Evolutionary conservation across 1,140 invertebrate genomes (phyloP).

Genomic region (Anoplophora glabripennis): DNA sequence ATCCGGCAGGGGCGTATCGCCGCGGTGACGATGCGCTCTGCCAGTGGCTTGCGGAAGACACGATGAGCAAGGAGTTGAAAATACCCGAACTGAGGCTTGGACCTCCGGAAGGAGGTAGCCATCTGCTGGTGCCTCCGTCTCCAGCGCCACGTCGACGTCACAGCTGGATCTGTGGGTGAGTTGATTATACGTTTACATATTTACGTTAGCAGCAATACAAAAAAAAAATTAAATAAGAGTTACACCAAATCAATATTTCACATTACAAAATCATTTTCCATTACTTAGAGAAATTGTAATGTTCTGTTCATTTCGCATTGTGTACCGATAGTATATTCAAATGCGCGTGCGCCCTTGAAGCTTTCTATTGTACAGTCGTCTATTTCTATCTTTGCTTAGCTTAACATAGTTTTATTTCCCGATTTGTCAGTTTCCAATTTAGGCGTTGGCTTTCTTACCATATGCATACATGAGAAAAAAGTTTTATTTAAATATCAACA

Average conservation of each 20-base stretch:
- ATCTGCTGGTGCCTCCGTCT: slow-evolving; percentile 44
- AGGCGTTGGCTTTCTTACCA: too few species aligned
- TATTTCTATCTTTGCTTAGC: too few species aligned
- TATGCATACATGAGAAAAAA: too few species aligned
- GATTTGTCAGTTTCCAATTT: too few species aligned
- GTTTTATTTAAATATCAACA: too few species aligned
- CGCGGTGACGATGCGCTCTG: slow-evolving; percentile 18
- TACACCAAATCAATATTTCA: not conserved
- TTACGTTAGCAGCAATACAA: not conserved
- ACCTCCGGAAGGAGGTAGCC: slow-evolving; percentile 44
- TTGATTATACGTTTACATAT: not conserved
- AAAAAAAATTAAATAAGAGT: not conserved
- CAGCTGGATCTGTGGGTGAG: slow-evolving; percentile 52
- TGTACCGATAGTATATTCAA: too few species aligned
- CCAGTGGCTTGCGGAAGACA: slow-evolving; percentile 20
- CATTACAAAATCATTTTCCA: too few species aligned
- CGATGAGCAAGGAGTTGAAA: slow-evolving; percentile 45
- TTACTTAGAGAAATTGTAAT: too few species aligned
- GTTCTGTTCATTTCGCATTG: too few species aligned
- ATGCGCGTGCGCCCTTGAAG: too few species aligned
- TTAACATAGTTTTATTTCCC: too few species aligned
- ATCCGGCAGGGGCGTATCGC: not conserved
- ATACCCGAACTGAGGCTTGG: slow-evolving; percentile 49
- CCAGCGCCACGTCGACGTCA: slow-evolving; percentile 42
- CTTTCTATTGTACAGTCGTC: too few species aligned